These are phyloP conservation scores for Plecotus auritus DNA, from an alignment of 2,113 vertebrate species.

Conservation along the genomic window DNA sequence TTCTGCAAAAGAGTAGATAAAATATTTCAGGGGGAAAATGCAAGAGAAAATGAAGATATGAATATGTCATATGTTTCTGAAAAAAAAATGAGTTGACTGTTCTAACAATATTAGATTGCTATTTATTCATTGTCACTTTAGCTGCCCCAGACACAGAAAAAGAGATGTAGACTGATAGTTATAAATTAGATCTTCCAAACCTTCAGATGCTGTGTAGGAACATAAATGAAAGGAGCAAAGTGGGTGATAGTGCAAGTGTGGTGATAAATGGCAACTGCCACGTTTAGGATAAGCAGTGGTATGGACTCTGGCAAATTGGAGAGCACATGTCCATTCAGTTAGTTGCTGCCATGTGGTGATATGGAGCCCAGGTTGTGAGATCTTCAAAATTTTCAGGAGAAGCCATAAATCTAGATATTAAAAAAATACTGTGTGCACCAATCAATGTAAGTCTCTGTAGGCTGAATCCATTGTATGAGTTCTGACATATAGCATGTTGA, in stretches of 20 bases:
- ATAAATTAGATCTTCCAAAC: neutral
- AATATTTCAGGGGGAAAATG: neutral
- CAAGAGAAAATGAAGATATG: slow-evolving; percentile 11
- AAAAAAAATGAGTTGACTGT: neutral
- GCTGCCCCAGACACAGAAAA: neutral
- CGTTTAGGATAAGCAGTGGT: neutral
- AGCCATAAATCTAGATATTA: slow-evolving; percentile 37
- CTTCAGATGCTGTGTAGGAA: neutral
- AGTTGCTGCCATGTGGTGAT: neutral
- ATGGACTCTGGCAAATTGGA: neutral
- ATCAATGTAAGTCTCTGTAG: neutral
- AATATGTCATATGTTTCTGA: neutral
- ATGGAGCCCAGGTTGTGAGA: neutral
- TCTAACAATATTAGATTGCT: neutral
- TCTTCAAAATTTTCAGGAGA: neutral
- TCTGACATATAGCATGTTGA: neutral
- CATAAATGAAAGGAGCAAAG: neutral
- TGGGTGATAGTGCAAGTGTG: neutral
- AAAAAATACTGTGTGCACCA: neutral
- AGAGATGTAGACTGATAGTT: neutral
- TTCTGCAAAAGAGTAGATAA: neutral
- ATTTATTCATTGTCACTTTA: neutral
- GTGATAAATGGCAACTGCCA: neutral
- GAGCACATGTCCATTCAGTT: neutral
- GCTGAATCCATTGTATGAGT: slow-evolving; percentile 1